Evolutionary conservation across 2,888 invertebrate genomes (phyloP), one percentile per base, ranked within the genome.

Genomic region (Exephanes ischioxanthus): DNA sequence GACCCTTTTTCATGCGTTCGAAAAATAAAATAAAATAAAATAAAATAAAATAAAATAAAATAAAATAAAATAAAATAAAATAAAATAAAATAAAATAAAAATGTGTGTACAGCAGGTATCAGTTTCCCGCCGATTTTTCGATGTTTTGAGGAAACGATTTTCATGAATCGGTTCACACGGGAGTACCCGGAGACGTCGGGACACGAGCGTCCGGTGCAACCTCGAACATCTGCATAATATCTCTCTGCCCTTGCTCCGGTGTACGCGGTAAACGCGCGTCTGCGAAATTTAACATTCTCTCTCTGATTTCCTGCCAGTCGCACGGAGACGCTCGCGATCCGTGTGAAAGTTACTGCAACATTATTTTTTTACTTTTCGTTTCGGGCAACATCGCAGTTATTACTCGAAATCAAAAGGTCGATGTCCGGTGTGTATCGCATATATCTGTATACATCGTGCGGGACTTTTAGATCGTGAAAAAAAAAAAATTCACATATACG

Each of bases 221-320:
- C 22, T 61, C 45, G 51, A 58, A 41, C 48, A 81, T 81, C 70
- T 70, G 76, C 76, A 70, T 70, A 63, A 45, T 45, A 11, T 53
- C 41, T 53, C 53, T 51, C 19, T 37, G 6, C 14, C 41, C 61
- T n/a, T 67, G 19, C 14, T 26, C 9, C 45, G 58, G 22, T 55
- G 45, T 33, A n/a, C 30, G 11, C 66, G 2, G 19, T 33, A 61
- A 22, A 67, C 53, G 33, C 51, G 51, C n/a, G 55, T 33, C 5
- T 53, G 75, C 51, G 19, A 76, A 71, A 76, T 61, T 76, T 53
- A 83, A 78, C 77, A 51, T 83, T 72, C 55, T 26, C 66, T 26
- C 66, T 19, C 51, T 73, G 72, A 83, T 79, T 68, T 78, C 78
- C 78, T 79, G 83, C 61, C 82, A 71, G 63, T 82, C 71, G 51